A percentile compares a stretch with the other conserved stretches of the same genome.
These are phyloP conservation scores for Drosophila macrospina DNA, from an alignment of 2,888 invertebrate species.

Conservation along the genomic window DNA sequence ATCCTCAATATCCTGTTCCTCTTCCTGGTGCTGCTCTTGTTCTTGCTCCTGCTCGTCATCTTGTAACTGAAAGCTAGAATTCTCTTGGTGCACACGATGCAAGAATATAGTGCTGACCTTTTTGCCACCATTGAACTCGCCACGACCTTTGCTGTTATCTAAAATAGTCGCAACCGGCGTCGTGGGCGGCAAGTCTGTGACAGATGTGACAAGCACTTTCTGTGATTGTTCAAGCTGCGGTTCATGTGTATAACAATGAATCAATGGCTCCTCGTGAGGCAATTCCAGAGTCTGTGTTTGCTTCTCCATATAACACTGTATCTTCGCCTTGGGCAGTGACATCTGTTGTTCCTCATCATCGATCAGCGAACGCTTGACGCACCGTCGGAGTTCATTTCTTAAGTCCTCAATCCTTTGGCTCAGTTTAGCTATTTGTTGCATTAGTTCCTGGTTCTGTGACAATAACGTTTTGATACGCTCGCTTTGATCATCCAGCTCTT, in stretches of 20 bases:
- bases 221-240: slow-evolving; percentile 18
- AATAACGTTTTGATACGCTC: slow-evolving; percentile 93
- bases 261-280: not conserved
- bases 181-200: slow-evolving; percentile 34
- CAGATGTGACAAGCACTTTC: slow-evolving; percentile 33
- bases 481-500: slow-evolving; percentile 89
- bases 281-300: slow-evolving; percentile 51
- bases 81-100: slow-evolving; percentile 65
- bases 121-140: slow-evolving; percentile 66
- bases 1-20: slow-evolving; percentile 12
- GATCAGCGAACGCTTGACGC: slow-evolving; percentile 54
- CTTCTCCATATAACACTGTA: slow-evolving; percentile 58
- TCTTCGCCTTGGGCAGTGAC: slow-evolving; percentile 34
- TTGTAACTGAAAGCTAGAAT: slow-evolving; percentile 31
- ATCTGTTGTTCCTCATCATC: slow-evolving; percentile 58
- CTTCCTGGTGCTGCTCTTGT: slow-evolving; percentile 5
- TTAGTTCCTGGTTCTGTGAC: slow-evolving; percentile 71
- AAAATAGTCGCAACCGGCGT: slow-evolving; percentile 20
- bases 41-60: slow-evolving; percentile 13
- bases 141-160: slow-evolving; percentile 49
- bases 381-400: slow-evolving; percentile 62
- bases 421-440: slow-evolving; percentile 86
- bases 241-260: slow-evolving; percentile 19
- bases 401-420: slow-evolving; percentile 71
- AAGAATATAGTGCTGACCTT: slow-evolving; percentile 69